Conservation (phyloP, 2,888 invertebrate genomes). For the Melolontha melolontha region DNA sequence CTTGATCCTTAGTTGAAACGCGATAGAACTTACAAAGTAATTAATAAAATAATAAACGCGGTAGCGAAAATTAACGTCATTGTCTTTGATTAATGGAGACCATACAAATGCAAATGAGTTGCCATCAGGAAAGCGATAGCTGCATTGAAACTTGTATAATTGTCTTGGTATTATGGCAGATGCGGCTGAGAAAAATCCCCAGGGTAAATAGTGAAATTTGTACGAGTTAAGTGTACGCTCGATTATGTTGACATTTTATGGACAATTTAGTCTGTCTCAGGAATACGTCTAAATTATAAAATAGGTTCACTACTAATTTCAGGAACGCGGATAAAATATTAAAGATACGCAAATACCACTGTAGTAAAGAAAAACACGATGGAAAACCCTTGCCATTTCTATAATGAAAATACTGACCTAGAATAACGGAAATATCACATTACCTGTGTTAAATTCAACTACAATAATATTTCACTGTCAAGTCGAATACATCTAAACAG, state of each 20-base stretch:
- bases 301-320: no score
- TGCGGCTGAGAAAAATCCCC: background rate
- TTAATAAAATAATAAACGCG: constrained; percentile 18
- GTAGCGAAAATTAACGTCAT: constrained; percentile 14
- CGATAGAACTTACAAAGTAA: background rate
- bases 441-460: no score
- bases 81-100: constrained; percentile 7
- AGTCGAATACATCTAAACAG: no score
- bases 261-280: background rate
- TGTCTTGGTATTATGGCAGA: background rate
- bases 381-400: no score
- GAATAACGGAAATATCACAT: no score
- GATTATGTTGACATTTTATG: background rate
- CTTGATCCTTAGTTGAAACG: background rate
- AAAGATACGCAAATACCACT: no score
- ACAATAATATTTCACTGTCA: no score
- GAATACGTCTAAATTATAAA: background rate
- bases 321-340: no score
- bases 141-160: constrained; percentile 4
- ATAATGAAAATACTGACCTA: no score
- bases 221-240: no score
- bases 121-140: background rate
- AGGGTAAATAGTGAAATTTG: no score
- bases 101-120: background rate
- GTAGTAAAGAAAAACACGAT: no score